Conservation (phyloP, 64 coral and sea anemone species). For the Anthopleura sola region DNA sequence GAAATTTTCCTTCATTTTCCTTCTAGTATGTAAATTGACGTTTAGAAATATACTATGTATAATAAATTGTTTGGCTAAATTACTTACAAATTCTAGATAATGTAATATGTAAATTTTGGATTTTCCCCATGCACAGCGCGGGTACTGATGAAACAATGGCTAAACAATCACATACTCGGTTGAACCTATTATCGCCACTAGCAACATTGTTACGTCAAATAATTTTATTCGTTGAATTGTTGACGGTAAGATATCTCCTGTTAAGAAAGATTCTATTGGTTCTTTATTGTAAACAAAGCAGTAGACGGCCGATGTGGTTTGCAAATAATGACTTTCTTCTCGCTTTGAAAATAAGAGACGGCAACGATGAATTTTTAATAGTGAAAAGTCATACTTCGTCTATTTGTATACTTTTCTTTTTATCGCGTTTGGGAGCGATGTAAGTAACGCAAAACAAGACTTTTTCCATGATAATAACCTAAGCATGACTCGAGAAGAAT, state of each 20-base stretch:
- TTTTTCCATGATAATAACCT: neutral
- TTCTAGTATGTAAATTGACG: too few relatives aligned
- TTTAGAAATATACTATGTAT: too few relatives aligned
- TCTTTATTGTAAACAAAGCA: neutral
- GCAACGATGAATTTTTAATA: neutral
- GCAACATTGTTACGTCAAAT: neutral
- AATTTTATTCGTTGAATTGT: neutral
- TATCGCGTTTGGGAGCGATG: neutral
- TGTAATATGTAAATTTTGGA: neutral
- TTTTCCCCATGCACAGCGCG: too few relatives aligned
- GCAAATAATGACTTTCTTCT: neutral
- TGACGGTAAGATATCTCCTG: neutral
- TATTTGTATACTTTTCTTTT: neutral
- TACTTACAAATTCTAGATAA: neutral
- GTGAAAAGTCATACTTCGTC: neutral
- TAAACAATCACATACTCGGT: neutral
- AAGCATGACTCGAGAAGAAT: neutral
- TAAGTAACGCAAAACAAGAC: neutral
- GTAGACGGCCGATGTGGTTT: neutral
- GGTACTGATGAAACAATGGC: too few relatives aligned
- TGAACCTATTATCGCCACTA: neutral
- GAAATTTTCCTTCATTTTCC: too few relatives aligned
- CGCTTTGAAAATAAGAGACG: neutral
- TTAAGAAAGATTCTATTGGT: neutral
- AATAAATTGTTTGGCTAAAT: too few relatives aligned